A percentile compares a stretch with the other conserved stretches of the same genome.
Conservation (phyloP, 2,888 invertebrate species). For the Girardia tigrina region DNA sequence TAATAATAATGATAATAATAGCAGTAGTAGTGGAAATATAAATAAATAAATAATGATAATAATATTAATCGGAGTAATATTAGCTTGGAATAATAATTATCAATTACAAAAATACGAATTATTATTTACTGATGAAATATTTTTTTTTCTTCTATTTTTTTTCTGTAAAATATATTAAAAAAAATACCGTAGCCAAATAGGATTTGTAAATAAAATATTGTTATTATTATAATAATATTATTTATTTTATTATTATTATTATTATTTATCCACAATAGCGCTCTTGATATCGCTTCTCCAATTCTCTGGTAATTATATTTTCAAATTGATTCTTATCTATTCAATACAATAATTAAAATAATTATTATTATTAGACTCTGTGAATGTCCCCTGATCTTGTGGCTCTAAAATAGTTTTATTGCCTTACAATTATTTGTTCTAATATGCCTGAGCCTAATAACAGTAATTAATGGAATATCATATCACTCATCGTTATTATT, state of each 20-base stretch:
- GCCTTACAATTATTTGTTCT: not conserved
- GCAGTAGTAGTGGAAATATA: too few species aligned
- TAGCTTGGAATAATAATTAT: conserved; percentile 4
- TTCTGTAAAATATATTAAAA: too few species aligned
- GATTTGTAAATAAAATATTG: conserved; percentile 8
- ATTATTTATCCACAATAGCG: not conserved
- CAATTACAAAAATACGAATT: conserved; percentile 23
- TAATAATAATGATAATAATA: too few species aligned
- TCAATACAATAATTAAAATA: conserved; percentile 7
- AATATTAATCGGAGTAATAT: too few species aligned
- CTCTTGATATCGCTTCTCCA: not conserved
- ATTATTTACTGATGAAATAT: too few species aligned
- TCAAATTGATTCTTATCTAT: conserved; percentile 20
- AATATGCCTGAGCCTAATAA: not conserved
- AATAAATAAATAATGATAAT: too few species aligned
- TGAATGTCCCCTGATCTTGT: conserved; percentile 9
- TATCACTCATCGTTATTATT: conserved; percentile 5
- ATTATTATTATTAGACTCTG: conserved; percentile 15
- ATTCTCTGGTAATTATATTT: conserved; percentile 13
- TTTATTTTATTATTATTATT: too few species aligned
- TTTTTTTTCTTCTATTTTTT: too few species aligned
- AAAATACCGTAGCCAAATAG: not conserved
- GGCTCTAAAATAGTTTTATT: conserved; percentile 20
- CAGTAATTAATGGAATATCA: not conserved
- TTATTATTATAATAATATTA: too few species aligned